These are phyloP conservation scores for Kuschelorhynchus macadamiae DNA, from an alignment of 2,888 invertebrate genomes.

Conservation along the genomic window DNA sequence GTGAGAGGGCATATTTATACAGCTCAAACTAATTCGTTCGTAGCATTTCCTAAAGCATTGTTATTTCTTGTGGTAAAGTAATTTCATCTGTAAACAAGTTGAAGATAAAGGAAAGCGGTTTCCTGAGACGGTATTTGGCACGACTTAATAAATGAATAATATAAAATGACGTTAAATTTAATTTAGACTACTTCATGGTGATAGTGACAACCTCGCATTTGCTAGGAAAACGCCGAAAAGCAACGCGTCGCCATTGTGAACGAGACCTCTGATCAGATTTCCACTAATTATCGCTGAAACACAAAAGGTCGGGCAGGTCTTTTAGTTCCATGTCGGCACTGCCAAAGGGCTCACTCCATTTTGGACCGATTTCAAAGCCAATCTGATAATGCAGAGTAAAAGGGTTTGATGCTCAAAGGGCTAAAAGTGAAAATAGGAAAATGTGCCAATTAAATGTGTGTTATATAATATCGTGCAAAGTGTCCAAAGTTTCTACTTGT, in stretches of 20 bases:
- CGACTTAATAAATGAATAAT: no score
- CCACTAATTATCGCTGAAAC: slow-evolving; percentile 57
- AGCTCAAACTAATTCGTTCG: no score
- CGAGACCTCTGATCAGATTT: slow-evolving; percentile 53
- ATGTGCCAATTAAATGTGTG: neutral
- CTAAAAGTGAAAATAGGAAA: slow-evolving; percentile 9
- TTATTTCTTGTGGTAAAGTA: no score
- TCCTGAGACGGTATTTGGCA: no score
- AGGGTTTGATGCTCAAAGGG: slow-evolving; percentile 12
- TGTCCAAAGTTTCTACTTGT: no score
- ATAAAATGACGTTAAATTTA: no score
- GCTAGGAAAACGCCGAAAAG: slow-evolving; percentile 23
- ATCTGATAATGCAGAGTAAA: slow-evolving; percentile 27
- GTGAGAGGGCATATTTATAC: no score
- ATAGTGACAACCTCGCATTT: slow-evolving; percentile 7
- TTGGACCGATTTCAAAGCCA: slow-evolving; percentile 25
- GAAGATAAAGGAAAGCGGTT: no score
- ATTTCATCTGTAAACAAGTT: no score
- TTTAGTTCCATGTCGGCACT: slow-evolving; percentile 50
- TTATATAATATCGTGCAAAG: no score
- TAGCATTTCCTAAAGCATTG: no score
- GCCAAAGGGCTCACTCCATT: slow-evolving; percentile 17
- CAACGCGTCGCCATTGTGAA: slow-evolving; percentile 34
- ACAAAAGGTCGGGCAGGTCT: slow-evolving; percentile 53
- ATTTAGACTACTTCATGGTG: neutral